Evolutionary conservation across 1,140 invertebrate species (phyloP).

Genomic region (Himalopsyche phryganea): DNA sequence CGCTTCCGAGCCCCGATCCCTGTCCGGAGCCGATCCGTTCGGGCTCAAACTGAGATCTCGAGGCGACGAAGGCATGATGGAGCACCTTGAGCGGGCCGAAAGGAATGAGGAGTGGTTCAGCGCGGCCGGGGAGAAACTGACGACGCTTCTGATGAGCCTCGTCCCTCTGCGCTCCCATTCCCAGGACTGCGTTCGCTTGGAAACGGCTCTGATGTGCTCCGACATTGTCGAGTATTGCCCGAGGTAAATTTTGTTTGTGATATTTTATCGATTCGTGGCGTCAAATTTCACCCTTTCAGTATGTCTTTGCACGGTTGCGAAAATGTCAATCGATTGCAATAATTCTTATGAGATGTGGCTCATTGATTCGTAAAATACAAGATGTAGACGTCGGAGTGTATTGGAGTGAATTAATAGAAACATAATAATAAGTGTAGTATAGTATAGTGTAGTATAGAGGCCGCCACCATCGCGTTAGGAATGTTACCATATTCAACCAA

Average conservation of each 20-base stretch:
- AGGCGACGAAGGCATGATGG: conserved; percentile 38
- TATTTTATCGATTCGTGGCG: conserved; percentile 45
- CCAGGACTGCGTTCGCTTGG: conserved; percentile 55
- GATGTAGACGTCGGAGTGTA: no score
- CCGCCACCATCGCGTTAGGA: no score
- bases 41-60: conserved; percentile 29
- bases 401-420: no score
- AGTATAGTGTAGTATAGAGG: no score
- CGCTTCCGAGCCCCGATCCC: conserved; percentile 21
- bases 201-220: conserved; percentile 50
- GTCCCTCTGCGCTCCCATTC: conserved; percentile 51
- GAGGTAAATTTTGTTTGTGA: conserved; percentile 44
- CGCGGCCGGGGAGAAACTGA: conserved; percentile 55
- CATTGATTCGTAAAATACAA: no score
- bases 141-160: conserved; percentile 49
- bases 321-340: no score
- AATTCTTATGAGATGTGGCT: no score
- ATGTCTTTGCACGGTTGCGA: no score
- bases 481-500: no score
- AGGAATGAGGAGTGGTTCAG: conserved; percentile 55
- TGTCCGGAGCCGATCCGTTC: conserved; percentile 28
- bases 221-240: conserved; percentile 55
- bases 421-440: no score
- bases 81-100: conserved; percentile 44
- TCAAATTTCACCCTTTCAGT: no score